Conservation (phyloP, 1,140 invertebrate genomes). For the Globodera ellingtonae region DNA sequence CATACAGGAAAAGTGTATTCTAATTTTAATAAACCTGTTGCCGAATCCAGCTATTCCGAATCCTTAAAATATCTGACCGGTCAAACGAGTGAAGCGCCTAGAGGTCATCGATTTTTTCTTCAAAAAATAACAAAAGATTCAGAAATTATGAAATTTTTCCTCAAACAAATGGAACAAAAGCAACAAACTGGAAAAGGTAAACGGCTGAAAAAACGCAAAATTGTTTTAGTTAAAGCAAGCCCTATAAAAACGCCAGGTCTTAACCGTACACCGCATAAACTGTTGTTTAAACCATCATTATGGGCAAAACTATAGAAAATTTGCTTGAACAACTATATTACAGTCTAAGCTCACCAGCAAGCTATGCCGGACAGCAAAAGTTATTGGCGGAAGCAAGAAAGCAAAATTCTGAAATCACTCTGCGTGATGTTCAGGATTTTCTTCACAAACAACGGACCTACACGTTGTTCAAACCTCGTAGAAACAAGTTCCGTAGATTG, state of each 20-base stretch:
- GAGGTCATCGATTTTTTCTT: neutral
- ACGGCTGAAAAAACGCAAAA: neutral
- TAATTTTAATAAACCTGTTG: too few species aligned
- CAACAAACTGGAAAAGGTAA: neutral
- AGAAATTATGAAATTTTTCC: neutral
- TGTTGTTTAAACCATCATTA: conserved; percentile 3
- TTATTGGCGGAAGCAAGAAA: conserved; percentile 28
- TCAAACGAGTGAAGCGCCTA: neutral
- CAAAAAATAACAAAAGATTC: neutral
- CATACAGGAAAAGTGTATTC: too few species aligned
- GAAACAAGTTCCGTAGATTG: too few species aligned
- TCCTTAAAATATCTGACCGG: neutral
- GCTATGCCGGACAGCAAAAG: conserved; percentile 22
- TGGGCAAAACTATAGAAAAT: conserved; percentile 18
- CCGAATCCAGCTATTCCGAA: neutral
- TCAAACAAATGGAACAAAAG: too few species aligned
- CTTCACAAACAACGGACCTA: conserved; percentile 28
- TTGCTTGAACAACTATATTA: conserved; percentile 30
- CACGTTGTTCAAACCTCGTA: conserved; percentile 26
- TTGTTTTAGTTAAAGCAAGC: neutral
- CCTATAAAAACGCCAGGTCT: neutral
- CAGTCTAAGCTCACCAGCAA: conserved; percentile 20
- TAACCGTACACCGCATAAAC: too few species aligned
- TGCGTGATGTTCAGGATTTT: conserved; percentile 28
- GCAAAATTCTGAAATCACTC: conserved; percentile 21